A percentile compares a stretch with the other conserved stretches of the same genome.
phyloP scores from a whole-genome alignment of 64 coral and sea anemone species.

The Hydrozoanthus tunicans region DNA sequence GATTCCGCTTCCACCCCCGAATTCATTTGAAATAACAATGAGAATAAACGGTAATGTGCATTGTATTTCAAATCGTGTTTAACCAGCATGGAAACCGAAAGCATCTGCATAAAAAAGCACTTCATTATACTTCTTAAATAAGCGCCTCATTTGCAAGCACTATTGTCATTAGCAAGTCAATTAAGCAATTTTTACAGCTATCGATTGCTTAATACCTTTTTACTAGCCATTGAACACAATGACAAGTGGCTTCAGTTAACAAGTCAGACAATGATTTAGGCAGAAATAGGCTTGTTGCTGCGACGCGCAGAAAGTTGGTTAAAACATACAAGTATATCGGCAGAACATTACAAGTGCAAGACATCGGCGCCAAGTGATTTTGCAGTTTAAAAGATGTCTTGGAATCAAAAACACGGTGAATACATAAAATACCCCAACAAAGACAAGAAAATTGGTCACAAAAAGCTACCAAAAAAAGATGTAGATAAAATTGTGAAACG shows the following conservation, averaged over 20 bases:
- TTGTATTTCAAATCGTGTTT: too few species aligned
- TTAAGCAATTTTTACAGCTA: background rate
- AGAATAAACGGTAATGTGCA: too few species aligned
- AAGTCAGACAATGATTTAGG: background rate
- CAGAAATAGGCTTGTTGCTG: background rate
- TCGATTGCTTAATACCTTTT: background rate
- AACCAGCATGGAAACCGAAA: too few species aligned
- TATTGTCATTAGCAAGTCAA: background rate
- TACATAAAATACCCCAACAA: slow-evolving; percentile 51
- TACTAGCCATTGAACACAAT: background rate
- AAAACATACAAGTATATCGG: too few species aligned
- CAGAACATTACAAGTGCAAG: background rate
- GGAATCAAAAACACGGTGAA: slow-evolving; percentile 32
- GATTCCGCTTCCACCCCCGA: too few species aligned
- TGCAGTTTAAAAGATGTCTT: slow-evolving; percentile 2
- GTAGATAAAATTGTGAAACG: slow-evolving; percentile 26
- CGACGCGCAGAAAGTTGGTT: background rate
- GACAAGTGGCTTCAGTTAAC: background rate
- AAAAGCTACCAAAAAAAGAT: slow-evolving; percentile 3
- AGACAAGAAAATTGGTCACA: slow-evolving; percentile 36
- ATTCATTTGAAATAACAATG: too few species aligned
- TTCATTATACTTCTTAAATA: background rate
- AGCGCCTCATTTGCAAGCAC: slow-evolving; percentile 21
- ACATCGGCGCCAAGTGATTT: too few species aligned
- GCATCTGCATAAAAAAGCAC: too few species aligned